Base-by-base conservation (phyloP, 2,888 invertebrate species). In the Pseudococcus jackbeardsleyi region DNA sequence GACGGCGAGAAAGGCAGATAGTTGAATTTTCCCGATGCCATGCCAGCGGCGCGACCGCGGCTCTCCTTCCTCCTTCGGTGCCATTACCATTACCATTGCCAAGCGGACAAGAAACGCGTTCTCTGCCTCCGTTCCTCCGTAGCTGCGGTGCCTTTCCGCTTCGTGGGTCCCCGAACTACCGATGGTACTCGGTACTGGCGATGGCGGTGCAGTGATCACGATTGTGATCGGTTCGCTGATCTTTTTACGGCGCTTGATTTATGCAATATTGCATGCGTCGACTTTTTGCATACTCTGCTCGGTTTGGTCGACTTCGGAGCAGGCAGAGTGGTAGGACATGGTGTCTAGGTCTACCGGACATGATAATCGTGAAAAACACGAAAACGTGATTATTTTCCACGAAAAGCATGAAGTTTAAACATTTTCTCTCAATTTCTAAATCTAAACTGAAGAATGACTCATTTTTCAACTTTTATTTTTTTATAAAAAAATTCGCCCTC, bases 171-270 rank as follows among this genome's bases (percentile, higher is more conserved):
- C n/a, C n/a, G n/a, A n/a, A n/a, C n/a, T 50, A 11, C 48, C 46
- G 12, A 46, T 46, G 46, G 46, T 46, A 12, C 26, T 33, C 26
- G 26, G 26, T 33, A 46, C 46, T 46, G 46, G 46, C 12, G 46
- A 5, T 33, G 46, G n/a, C 9, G 48, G 48, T 48, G 64, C 26
- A 8, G 54, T 68, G 6, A 9, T 19, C n/a, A n/a, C n/a, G n/a
- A 6, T 0, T 26, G 26, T 22, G 12, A 26, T 68, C 68, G 68
- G 19, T 54, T 0, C 54, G 54, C 19, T 68, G 26, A 22, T 42
- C 17, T 77, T 77, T 77, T 77, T 39, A 77, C 77, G 77, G 77
- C 77, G 77, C 6, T 42, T 77, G 77, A 77, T 5, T 77, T 77
- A 77, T 33, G 77, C 77, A 77, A 77, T 77, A 42, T 77, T 77